phyloP scores from a whole-genome alignment of 2,113 vertebrate genomes.

The Tyto alba region DNA sequence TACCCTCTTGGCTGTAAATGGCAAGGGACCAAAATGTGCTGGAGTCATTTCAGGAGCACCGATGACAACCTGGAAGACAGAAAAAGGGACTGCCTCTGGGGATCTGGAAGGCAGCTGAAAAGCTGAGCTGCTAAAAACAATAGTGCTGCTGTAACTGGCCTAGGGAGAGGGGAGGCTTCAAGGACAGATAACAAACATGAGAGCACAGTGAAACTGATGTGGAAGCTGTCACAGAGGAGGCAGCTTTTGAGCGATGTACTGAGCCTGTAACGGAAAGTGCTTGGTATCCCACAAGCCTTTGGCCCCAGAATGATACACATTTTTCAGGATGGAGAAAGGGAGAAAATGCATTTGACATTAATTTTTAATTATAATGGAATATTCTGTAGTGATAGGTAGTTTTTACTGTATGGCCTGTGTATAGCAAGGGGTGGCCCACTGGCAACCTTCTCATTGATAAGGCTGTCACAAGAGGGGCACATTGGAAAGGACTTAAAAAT shows the following conservation, averaged over 20 bases:
- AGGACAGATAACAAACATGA: background rate
- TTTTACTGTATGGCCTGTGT: background rate
- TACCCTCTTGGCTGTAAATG: background rate
- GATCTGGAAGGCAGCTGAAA: background rate
- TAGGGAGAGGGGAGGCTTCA: background rate
- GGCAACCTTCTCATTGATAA: background rate
- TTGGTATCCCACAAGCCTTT: background rate
- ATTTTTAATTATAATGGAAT: conserved; percentile 39
- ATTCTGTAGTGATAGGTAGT: background rate
- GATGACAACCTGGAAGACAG: background rate
- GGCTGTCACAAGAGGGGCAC: background rate
- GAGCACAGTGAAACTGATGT: background rate
- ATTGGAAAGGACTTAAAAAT: background rate
- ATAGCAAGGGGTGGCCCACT: background rate
- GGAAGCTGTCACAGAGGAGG: background rate
- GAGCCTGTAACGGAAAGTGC: background rate
- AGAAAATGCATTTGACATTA: background rate
- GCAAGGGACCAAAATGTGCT: background rate
- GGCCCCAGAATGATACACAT: background rate
- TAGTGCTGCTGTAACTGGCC: background rate
- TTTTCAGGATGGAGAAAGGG: background rate
- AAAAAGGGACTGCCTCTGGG: background rate
- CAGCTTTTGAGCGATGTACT: background rate
- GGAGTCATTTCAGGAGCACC: background rate
- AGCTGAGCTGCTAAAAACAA: conserved; percentile 11